Conservation (phyloP, 2,888 invertebrate genomes). For the Nomada fucata region DNA sequence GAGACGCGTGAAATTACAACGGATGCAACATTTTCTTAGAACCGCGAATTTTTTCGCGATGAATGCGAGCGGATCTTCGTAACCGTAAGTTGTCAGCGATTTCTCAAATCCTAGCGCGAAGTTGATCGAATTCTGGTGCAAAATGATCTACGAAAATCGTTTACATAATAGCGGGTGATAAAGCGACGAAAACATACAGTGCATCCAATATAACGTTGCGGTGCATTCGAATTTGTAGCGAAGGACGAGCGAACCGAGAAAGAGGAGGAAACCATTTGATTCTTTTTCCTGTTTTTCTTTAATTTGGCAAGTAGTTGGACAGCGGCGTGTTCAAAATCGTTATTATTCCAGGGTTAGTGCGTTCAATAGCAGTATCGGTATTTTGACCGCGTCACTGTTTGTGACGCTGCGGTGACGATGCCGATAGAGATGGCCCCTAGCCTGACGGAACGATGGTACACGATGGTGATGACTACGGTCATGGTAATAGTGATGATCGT, state of each 20-base stretch:
- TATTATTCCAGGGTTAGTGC: not conserved
- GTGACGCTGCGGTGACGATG: not conserved
- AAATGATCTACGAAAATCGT: not conserved
- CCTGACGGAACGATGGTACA: not conserved
- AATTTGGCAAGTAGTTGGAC: too few relatives aligned
- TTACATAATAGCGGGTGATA: conserved; percentile 43
- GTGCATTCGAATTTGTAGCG: not conserved
- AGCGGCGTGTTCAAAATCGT: not conserved
- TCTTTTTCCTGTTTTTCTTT: not conserved
- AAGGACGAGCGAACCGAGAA: not conserved
- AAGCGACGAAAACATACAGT: conserved; percentile 2
- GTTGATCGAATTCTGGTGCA: not conserved
- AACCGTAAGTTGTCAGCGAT: not conserved
- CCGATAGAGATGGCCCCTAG: not conserved
- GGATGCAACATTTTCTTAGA: too few relatives aligned
- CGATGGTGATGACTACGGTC: not conserved
- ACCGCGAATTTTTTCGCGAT: too few relatives aligned
- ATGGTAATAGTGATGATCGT: not conserved
- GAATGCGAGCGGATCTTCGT: too few relatives aligned
- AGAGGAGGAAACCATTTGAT: not conserved
- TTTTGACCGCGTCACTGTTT: not conserved
- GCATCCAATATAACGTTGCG: too few relatives aligned
- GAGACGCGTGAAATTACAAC: too few relatives aligned
- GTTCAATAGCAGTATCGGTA: not conserved
- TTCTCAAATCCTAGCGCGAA: not conserved